phyloP scores from a whole-genome alignment of 2,888 invertebrate genomes.

The Pyrochroa serraticornis region DNA sequence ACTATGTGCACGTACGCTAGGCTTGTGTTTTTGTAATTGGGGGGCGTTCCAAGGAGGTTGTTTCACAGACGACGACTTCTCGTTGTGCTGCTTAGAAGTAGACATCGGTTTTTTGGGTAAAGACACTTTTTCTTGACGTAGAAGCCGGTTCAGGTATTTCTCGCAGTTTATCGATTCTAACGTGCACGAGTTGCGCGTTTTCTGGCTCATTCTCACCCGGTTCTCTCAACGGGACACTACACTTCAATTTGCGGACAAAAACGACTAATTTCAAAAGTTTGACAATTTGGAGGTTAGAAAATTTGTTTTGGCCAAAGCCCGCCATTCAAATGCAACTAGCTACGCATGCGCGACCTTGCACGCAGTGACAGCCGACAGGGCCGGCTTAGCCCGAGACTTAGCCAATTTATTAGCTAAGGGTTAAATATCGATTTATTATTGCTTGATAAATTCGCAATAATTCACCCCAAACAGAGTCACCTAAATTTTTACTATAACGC shows the following conservation, averaged over 20 bases:
- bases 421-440: no score
- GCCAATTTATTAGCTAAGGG: no score
- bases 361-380: background rate
- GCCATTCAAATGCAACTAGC: slow-evolving; percentile 19
- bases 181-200: background rate
- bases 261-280: slow-evolving; percentile 4
- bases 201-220: background rate
- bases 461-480: no score
- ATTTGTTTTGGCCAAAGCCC: slow-evolving; percentile 34
- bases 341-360: slow-evolving; percentile 1
- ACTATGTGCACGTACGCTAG: background rate
- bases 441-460: no score
- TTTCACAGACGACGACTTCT: background rate
- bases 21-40: slow-evolving; percentile 7
- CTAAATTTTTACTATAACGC: no score
- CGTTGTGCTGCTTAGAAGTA: background rate
- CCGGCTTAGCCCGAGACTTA: no score
- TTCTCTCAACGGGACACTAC: no score
- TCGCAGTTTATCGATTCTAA: slow-evolving; percentile 8
- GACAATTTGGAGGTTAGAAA: slow-evolving; percentile 35
- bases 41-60: background rate
- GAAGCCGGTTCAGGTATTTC: slow-evolving; percentile 12
- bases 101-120: slow-evolving; percentile 3
- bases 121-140: slow-evolving; percentile 10
- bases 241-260: no score